Evolutionary conservation across 2,888 invertebrate species (phyloP), one percentile per base, ranked within the genome.

Genomic region (Epistrophe eligans): DNA sequence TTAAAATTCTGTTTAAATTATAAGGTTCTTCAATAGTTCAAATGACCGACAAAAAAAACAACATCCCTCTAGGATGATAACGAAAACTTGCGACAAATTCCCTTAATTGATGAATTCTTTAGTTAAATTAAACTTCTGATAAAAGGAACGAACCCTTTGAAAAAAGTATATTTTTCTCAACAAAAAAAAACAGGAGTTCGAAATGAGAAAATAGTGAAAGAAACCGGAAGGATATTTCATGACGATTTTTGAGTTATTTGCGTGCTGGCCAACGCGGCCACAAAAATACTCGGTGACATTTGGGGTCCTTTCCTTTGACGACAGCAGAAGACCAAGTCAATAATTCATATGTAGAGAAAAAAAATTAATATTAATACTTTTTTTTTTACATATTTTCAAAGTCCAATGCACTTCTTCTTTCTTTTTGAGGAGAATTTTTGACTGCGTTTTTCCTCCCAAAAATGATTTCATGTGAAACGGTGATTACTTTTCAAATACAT

Each of bases 391-490:
- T 48, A 32, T 48, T 32, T 43, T 77, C 71, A 70, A 17, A 82
- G 45, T 71, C 72, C 48, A 55, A 55, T 77, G 77, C 85, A 85
- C 73, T 77, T 72, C 45, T 66, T 60, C 62, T 43, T 79, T 43
- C 43, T 19, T 32, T 32, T 28, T 45, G 32, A 32, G 32, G 17
- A 32, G 32, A 58, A 11, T 58, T 62, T 72, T 70, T 32, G 28
- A 50, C 50, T 83, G 72, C 79, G 77, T 66, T 79, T 79, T 70
- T 17, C 48, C 19, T 11, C 7, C 52, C 40, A 38, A 43, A 52
- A 92, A 92, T 91, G 91, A 91, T 92, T 92, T 91, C 92, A 92
- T 92, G 92, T 91, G 92, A 91, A 92, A 90, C 90, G 90, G 91
- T 90, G 92, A 92, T 92, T 92, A 92, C 89, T 89, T 83, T 88